These are phyloP conservation scores for Lasiommata megera DNA, from an alignment of 2,888 invertebrate species.

Conservation along the genomic window DNA sequence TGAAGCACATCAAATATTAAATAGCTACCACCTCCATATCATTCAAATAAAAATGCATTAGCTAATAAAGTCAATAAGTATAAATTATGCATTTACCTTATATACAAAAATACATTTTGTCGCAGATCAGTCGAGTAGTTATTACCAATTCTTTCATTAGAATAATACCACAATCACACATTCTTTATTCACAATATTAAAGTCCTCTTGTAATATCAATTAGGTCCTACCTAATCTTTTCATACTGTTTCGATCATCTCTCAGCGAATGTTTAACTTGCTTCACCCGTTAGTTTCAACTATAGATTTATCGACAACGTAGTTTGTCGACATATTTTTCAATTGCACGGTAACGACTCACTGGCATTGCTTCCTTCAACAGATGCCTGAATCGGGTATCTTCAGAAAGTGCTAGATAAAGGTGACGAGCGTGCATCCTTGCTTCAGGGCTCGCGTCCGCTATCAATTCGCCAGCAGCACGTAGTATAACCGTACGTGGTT, in stretches of 20 bases:
- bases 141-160: not conserved
- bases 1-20: too few relatives aligned
- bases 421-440: slow-evolving; percentile 89
- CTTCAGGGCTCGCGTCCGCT: slow-evolving; percentile 92
- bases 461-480: slow-evolving; percentile 91
- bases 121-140: slow-evolving; percentile 21
- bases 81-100: not conserved
- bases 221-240: not conserved
- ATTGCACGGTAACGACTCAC: slow-evolving; percentile 90
- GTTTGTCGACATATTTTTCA: slow-evolving; percentile 87
- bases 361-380: slow-evolving; percentile 90
- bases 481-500: slow-evolving; percentile 90
- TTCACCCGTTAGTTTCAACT: not conserved
- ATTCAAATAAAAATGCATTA: too few relatives aligned
- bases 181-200: not conserved
- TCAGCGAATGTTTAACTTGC: not conserved
- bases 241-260: not conserved
- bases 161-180: not conserved
- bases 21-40: too few relatives aligned
- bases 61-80: too few relatives aligned
- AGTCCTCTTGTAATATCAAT: not conserved
- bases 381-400: slow-evolving; percentile 88
- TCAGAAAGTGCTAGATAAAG: slow-evolving; percentile 87
- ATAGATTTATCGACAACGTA: slow-evolving; percentile 57
- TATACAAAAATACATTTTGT: slow-evolving; percentile 26